These are phyloP conservation scores for Antheraea mylitta DNA, from an alignment of 1,140 invertebrate genomes.

Conservation along the genomic window DNA sequence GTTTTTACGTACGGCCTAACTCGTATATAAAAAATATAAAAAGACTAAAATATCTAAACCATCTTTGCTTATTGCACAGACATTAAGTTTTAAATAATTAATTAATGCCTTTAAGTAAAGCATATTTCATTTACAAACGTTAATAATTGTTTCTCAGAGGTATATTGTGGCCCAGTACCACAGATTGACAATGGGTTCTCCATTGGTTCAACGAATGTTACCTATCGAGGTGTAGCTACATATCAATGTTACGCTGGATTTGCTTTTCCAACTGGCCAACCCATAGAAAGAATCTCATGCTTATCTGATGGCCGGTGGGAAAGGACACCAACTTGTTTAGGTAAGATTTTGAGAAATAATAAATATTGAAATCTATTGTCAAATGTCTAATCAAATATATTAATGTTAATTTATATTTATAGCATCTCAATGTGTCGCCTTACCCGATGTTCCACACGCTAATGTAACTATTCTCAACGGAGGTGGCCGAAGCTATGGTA, in stretches of 20 bases:
- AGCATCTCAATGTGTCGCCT: slow-evolving; percentile 95
- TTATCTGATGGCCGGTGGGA: slow-evolving; percentile 94
- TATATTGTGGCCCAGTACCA: slow-evolving; percentile 97
- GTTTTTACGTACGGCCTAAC: background rate
- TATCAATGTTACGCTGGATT: slow-evolving; percentile 99
- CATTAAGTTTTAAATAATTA: no score
- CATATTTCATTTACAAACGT: background rate
- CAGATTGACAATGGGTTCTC: slow-evolving; percentile 99
- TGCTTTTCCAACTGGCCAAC: slow-evolving; percentile 92
- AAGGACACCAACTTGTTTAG: slow-evolving; percentile 92
- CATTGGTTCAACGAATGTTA: slow-evolving; percentile 96
- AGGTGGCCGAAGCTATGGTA: slow-evolving; percentile 95
- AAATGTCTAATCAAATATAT: background rate
- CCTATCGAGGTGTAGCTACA: slow-evolving; percentile 94
- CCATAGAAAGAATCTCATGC: slow-evolving; percentile 94
- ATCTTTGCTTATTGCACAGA: no score
- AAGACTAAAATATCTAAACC: no score
- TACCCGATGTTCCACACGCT: slow-evolving; percentile 92
- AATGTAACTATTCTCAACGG: slow-evolving; percentile 95
- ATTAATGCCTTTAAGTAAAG: no score
- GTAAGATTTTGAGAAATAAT: slow-evolving; percentile 65
- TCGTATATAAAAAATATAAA: no score
- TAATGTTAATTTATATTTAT: slow-evolving; percentile 33
- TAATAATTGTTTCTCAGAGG: slow-evolving; percentile 82
- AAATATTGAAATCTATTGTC: slow-evolving; percentile 10